A percentile compares a stretch with the other conserved stretches of the same genome.
Evolutionary conservation across 1,140 invertebrate genomes (phyloP).

Genomic region (Aphaenogaster ashmeadi): DNA sequence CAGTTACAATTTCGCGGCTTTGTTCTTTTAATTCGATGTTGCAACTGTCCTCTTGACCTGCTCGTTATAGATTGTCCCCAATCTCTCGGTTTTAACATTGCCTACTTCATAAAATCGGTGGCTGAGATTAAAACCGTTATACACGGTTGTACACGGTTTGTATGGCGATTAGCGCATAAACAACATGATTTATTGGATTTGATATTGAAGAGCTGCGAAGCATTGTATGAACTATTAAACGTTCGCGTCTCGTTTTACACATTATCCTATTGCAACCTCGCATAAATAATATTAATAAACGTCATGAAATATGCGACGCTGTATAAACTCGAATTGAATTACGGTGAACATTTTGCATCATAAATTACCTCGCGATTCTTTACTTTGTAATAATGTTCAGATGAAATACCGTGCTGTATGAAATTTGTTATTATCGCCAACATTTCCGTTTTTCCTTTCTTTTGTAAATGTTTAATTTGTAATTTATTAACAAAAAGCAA

Average conservation of each 20-base stretch:
- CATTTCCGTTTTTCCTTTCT: background rate
- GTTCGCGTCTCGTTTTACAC: conserved; percentile 49
- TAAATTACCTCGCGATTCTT: conserved; percentile 31
- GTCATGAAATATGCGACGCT: conserved; percentile 23
- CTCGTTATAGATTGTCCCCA: background rate
- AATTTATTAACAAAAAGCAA: background rate
- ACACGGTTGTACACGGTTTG: background rate
- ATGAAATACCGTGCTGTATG: background rate
- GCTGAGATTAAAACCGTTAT: conserved; percentile 7
- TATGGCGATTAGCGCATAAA: conserved; percentile 31
- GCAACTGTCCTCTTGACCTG: background rate
- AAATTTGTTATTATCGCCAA: background rate
- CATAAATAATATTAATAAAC: conserved; percentile 56
- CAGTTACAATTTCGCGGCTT: background rate
- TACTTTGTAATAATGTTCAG: background rate
- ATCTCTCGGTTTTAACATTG: background rate
- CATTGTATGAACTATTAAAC: conserved; percentile 48
- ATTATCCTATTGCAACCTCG: conserved; percentile 34
- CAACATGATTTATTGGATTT: conserved; percentile 50
- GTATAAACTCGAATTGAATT: conserved; percentile 28
- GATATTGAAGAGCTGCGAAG: conserved; percentile 41
- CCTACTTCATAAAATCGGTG: background rate
- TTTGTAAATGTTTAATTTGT: background rate
- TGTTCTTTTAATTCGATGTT: background rate
- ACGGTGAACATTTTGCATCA: background rate